Conservation (phyloP, 2,797 vertebrate genomes). For the Falco cherrug region DNA sequence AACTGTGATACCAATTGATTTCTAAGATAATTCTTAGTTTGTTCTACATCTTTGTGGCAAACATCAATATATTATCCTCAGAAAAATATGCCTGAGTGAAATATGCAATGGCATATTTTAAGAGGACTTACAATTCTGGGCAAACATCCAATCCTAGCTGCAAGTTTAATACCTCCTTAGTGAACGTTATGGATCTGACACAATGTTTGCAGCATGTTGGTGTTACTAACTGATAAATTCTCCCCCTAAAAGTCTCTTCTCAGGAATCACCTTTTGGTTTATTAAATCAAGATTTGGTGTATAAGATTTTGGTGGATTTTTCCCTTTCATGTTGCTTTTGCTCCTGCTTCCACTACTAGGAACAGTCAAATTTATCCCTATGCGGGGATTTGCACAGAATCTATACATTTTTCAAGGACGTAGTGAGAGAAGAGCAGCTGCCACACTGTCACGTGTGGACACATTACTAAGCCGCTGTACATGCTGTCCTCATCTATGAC, state of each 20-base stretch:
- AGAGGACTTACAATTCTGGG: conserved; percentile 2
- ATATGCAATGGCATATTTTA: neutral
- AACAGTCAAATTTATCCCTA: neutral
- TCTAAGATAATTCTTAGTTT: neutral
- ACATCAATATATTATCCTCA: neutral
- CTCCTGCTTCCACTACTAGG: rapidly evolving
- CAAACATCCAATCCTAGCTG: neutral
- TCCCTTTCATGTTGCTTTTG: neutral
- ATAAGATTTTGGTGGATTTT: neutral
- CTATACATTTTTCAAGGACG: neutral
- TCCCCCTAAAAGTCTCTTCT: neutral
- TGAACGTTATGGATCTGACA: neutral
- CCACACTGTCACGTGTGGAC: neutral
- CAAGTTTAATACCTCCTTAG: neutral
- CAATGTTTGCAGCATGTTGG: neutral
- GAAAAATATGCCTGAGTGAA: neutral
- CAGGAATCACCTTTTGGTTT: neutral
- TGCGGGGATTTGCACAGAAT: neutral
- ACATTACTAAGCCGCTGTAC: rapidly evolving
- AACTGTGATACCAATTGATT: neutral
- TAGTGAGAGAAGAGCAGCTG: neutral
- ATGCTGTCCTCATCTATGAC: rapidly evolving
- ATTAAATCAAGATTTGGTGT: neutral
- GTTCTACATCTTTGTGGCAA: conserved; percentile 8
- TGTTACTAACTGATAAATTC: neutral